Evolutionary conservation across 2,113 vertebrate genomes (phyloP).

Genomic region (Balaenoptera acutorostrata): DNA sequence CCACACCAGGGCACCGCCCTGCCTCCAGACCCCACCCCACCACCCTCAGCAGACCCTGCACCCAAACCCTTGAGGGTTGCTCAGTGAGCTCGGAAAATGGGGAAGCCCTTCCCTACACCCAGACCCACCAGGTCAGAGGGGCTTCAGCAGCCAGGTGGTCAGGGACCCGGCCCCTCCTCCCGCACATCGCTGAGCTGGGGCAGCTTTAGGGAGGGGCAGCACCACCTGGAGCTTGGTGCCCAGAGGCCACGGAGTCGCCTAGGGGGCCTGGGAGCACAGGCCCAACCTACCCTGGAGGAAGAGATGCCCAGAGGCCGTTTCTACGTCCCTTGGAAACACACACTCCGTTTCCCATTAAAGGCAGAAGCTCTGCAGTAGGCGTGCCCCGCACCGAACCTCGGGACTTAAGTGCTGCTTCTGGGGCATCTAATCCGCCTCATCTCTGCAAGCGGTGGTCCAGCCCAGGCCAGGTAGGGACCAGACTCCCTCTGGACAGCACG

Average conservation of each 20-base stretch:
- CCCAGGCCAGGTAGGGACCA: not conserved
- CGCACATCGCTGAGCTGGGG: too few relatives aligned
- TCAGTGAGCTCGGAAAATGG: too few relatives aligned
- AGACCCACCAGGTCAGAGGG: too few relatives aligned
- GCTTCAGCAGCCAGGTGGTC: too few relatives aligned
- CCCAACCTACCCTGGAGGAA: too few relatives aligned
- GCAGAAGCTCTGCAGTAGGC: not conserved
- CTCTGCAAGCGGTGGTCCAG: not conserved
- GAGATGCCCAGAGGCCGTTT: too few relatives aligned
- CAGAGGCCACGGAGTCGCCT: not conserved
- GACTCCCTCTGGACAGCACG: not conserved
- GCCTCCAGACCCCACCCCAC: not conserved
- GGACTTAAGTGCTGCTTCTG: not conserved
- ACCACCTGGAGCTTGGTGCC: not conserved
- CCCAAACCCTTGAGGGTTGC: not conserved
- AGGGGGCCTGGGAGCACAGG: not conserved
- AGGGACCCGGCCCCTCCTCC: too few relatives aligned
- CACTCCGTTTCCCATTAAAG: not conserved
- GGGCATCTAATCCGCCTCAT: too few relatives aligned
- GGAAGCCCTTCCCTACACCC: too few relatives aligned
- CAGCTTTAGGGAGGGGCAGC: too few relatives aligned
- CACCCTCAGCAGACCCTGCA: not conserved
- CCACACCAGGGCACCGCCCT: not conserved
- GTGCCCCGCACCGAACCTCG: too few relatives aligned
- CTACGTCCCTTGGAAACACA: too few relatives aligned